Evolutionary conservation across 2,888 invertebrate species (phyloP), one percentile per base, ranked within the genome.

Genomic region (Mythimna lalbum): DNA sequence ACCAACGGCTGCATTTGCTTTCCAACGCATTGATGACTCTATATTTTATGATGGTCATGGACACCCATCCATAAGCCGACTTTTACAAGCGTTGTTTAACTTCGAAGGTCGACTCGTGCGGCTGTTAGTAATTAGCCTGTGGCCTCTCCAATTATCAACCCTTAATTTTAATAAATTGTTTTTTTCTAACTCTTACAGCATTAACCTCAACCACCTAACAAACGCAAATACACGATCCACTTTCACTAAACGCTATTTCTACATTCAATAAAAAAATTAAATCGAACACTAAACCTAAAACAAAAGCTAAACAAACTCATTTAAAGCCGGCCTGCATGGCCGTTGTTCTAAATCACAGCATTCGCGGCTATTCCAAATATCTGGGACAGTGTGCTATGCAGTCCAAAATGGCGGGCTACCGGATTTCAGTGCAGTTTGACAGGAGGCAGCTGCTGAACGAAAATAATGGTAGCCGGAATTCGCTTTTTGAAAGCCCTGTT

Each of bases 401-500:
- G 69, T 60, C 52, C 17, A 49, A 80, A 78, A 80, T 63, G 69
- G 63, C 65, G 21, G 63, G 31, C 69, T 62, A 47, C 67, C 50
- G 61, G 75, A 74, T 80, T 60, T 17, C 50, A 63, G n/a, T 63
- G 66, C 61, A 67, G 33, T 60, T 63, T 61, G 69, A 75, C 66
- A 63, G 43, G 63, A 80, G 66, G 57, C 80, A 80, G 76, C 80
- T 67, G 78, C 23, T 67, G 1, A 27, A 43, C 52, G 14, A 67
- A 66, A 80, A 76, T 69, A 78, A 64, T 80, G 31, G 76, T 27
- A 23, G 56, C 1, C 39, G 74, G 74, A 63, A 79, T 76, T 73
- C 7, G 49, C 6, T 55, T 74, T 61, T 56, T 53, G 21, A 62
- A 78, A 62, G 52, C 43, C 19, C 31, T 56, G 50, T 70, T 60